These are phyloP conservation scores for Xenopus laevis DNA, from an alignment of 2,113 vertebrate genomes.

Conservation along the genomic window DNA sequence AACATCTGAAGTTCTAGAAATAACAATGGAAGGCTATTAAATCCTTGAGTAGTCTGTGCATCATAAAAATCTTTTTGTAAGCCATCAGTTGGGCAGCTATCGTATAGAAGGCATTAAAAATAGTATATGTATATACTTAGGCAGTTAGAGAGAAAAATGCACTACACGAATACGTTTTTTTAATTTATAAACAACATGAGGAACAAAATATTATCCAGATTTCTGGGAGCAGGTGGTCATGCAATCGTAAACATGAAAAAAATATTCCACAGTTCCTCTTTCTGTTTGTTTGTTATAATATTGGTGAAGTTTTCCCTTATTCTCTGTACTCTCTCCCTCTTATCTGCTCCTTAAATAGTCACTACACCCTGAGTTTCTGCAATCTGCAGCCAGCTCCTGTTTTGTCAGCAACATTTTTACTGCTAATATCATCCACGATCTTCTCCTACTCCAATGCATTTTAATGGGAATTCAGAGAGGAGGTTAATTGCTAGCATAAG, in stretches of 20 bases:
- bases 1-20: too few species aligned
- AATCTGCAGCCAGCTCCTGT: conserved; percentile 17
- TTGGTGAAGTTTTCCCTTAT: neutral
- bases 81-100: too few species aligned
- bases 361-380: conserved; percentile 14
- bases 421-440: conserved; percentile 32
- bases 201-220: conserved; percentile 1
- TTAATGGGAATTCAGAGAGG: conserved; percentile 30
- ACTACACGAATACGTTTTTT: too few species aligned
- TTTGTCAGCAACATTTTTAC: conserved; percentile 39
- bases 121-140: too few species aligned
- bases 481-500: conserved; percentile 35
- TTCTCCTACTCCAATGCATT: conserved; percentile 32
- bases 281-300: neutral
- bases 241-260: neutral
- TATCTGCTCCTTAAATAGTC: neutral
- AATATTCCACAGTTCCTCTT: neutral
- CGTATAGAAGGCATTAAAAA: too few species aligned
- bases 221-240: neutral
- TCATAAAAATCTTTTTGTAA: too few species aligned
- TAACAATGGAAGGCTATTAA: too few species aligned
- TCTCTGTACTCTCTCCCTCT: conserved; percentile 1
- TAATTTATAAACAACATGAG: neutral
- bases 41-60: too few species aligned
- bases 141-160: too few species aligned